Percentiles rank a stretch among this genome's conserved stretches.
Evolutionary conservation across 1,140 invertebrate genomes (phyloP).

Genomic region (Lysiphlebus fabarum): DNA sequence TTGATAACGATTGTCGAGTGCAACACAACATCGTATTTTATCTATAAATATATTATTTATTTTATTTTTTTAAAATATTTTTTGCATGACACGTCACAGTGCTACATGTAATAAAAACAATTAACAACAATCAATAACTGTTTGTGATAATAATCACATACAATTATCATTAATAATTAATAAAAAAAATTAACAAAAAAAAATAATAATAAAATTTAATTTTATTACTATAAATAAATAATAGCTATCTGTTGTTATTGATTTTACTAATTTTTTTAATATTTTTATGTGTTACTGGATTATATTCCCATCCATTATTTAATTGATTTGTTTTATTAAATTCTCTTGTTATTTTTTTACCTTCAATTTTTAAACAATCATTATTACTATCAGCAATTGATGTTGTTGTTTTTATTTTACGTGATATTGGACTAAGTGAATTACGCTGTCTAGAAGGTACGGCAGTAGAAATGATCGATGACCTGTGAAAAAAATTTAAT

Average conservation of each 20-base stretch:
- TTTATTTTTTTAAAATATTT: no score
- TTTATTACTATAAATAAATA: conserved; percentile 2
- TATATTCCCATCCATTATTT: conserved; percentile 20
- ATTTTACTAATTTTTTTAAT: conserved; percentile 18
- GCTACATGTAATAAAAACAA: no score
- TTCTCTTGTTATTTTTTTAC: conserved; percentile 24
- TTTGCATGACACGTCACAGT: no score
- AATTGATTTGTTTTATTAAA: conserved; percentile 19
- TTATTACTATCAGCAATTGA: conserved; percentile 4
- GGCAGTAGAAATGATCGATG: conserved; percentile 27
- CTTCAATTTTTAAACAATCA: conserved; percentile 23
- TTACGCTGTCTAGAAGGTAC: conserved; percentile 29
- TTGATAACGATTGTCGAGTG: no score
- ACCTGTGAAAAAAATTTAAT: conserved; percentile 11
- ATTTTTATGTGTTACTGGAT: conserved; percentile 14
- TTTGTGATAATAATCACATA: no score
- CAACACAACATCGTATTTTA: no score
- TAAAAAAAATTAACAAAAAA: no score
- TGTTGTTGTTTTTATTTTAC: conserved; percentile 16
- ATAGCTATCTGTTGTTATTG: conserved; percentile 9
- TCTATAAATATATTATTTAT: no score
- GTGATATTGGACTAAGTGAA: conserved; percentile 43
- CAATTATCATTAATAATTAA: no score
- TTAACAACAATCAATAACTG: no score
- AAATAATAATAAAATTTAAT: no score